Base-by-base conservation (phyloP, 2,797 vertebrate genomes). In the Eurystomus glaucurus region DNA sequence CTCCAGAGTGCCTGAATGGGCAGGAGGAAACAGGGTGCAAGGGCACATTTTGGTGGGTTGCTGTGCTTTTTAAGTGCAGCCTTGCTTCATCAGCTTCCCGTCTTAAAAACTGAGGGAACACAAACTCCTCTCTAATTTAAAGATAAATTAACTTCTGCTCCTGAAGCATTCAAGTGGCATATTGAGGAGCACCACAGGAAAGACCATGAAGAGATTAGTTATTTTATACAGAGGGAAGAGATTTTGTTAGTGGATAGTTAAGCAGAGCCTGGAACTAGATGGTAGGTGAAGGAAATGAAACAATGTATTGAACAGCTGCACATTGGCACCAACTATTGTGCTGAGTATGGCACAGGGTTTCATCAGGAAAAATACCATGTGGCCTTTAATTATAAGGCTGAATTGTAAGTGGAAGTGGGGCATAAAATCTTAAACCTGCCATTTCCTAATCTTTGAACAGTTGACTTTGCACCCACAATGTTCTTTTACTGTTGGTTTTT, bases 121-220 rank as follows among this genome's bases (percentile, higher is more conserved):
- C 83, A 78, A 90, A 90, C 60, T 88, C 64, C 51, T 90, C 84
- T 94, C 26, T 80, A 95, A 91, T 94, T 92, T 93, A 89, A 88
- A 96, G 89, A 94, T 83, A 91, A 93, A 96, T 97, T 95, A 97
- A 85, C 57, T 96, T 94, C 61, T 90, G 52, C 89, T 93, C 91
- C 81, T 75, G 95, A 95, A 95, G 87, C 93, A 23, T 95, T 94
- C 89, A 95, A 50, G 93, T 97, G 89, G 60, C 89, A 83, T 91
- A 96, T 94, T 95, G 92, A 95, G 68, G 68, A 88, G 37, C 54
- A 77, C 45, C 64, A 61, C 50, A 75, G 79, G 64, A 88, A 37
- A 95, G 45, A 29, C 85, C 68, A 33, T 37, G 48, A 94, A 85
- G 52, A 95, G 64, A 77, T 46, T 93, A 94, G 96, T 93, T 80